Base-by-base conservation (phyloP, 2,888 invertebrate species). In the Stenichneumon culpator region DNA sequence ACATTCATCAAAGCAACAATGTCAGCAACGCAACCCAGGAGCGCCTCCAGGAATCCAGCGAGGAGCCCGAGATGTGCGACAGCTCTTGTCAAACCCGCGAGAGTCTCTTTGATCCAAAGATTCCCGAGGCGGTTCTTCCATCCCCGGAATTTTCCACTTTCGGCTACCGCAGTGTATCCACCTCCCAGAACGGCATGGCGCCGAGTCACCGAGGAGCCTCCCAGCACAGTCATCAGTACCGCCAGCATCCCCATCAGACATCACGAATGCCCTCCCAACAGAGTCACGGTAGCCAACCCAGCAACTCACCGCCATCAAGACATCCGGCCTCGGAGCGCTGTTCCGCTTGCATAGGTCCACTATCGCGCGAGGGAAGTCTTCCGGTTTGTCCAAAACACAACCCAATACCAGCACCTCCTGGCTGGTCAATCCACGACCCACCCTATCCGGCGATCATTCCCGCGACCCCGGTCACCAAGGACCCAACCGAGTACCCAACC, bases 71-170 rank as follows among this genome's bases (percentile, higher is more conserved):
- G 91, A 97, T 96, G 95, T 95, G 96, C 89, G 97, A 97, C 93
- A 96, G 95, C 92, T 96, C 96, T 75, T 98, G 98, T 92, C 98
- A 98, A 93, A 98, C 98, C 0, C 95, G 98, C 88, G 98, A 97
- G 93, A 97, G 97, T 90, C 94, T 97, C 47, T 97, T 97, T 91
- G 94, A 95, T 74, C 91, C 94, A 25, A 94, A 94, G 86, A 92
- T 92, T 57, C 89, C 94, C 52, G 90, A 93, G 50, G 52, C 88
- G 22, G 72, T 68, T 87, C 89, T 87, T 90, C 93, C 86, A 90
- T 94, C 89, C 89, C 89, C 90, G 0, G 91, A 90, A 2, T 95
- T 95, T 91, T 95, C 95, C 82, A 95, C 95, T 0, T 95, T 95
- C 90, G 95, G 95, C 32, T 95, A 95, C 90, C 89, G 89, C 6